Evolutionary conservation across 2,797 vertebrate genomes (phyloP), one percentile per base, ranked within the genome.

Genomic region (Oryzias sinensis): DNA sequence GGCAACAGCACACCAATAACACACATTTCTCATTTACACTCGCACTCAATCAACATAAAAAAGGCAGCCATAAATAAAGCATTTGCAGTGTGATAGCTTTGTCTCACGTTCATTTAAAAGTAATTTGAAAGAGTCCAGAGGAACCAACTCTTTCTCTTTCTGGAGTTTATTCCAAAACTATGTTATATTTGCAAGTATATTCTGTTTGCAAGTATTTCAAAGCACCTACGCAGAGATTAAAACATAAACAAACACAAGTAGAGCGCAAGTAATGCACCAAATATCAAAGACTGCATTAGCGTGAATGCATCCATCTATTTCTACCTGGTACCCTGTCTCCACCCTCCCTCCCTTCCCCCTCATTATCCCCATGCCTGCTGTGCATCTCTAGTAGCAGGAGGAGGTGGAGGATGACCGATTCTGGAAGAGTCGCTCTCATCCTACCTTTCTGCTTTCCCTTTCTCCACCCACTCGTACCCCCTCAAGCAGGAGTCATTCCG

Each of bases 401-500:
- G 66, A 48, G 20, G 51, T 14, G 60, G 57, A 24, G 51, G 55
- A 61, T 41, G 59, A 54, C 59, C 27, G 53, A 74, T 80, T 81
- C 78, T 75, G 58, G 66, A 74, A 63, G 47, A 49, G 74, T 73
- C 63, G 64, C 63, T 80, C 72, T 69, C 66, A 52, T 62, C 53
- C 68, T 45, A 64, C 68, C 65, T 82, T 54, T 65, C 71, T 70
- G 77, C 52, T 5, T 73, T 46, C 69, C 63, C 46, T 66, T 45
- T 54, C 74, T 79, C 65, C 72, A 64, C 65, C 65, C 77, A 53
- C 52, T 69, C 59, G 14, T 49, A 41, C 65, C 56, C 80, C 87
- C 85, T 72, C 68, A 65, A 82, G 86, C 62, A 1, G 70, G 59
- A 85, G 86, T 89, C 87, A 72, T 69, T 64, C 64, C 58, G 76